Evolutionary conservation across 2,888 invertebrate species (phyloP).

Genomic region (Eupeodes luniger): DNA sequence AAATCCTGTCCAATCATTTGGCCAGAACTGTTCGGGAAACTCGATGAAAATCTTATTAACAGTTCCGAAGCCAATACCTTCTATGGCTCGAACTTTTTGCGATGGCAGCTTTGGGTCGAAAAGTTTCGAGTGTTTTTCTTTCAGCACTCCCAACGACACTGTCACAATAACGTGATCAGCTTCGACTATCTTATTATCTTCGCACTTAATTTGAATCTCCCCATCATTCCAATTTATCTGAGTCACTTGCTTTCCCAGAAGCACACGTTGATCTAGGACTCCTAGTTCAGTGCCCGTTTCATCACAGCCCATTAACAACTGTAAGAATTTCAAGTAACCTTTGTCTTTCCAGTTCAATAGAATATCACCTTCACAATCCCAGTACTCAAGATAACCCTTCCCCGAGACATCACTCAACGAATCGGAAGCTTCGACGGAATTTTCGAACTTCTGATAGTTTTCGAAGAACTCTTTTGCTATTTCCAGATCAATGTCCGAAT

Average conservation of each 20-base stretch:
- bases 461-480: constrained; percentile 86
- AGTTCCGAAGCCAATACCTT: constrained; percentile 86
- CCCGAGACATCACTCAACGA: constrained; percentile 89
- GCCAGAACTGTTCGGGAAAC: constrained; percentile 87
- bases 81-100: constrained; percentile 85
- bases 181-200: constrained; percentile 82
- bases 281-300: constrained; percentile 79
- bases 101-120: constrained; percentile 85
- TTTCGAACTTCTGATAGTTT: constrained; percentile 86
- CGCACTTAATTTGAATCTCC: constrained; percentile 80
- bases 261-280: constrained; percentile 81
- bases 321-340: constrained; percentile 89
- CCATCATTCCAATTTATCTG: constrained; percentile 81
- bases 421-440: constrained; percentile 87
- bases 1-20: constrained; percentile 85
- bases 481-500: constrained; percentile 83
- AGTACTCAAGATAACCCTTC: constrained; percentile 87
- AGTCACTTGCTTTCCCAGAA: constrained; percentile 79
- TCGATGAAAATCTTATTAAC: constrained; percentile 88
- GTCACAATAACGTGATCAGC: constrained; percentile 88
- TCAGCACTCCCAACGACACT: constrained; percentile 87
- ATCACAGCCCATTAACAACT: constrained; percentile 86
- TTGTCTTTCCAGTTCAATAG: constrained; percentile 90
- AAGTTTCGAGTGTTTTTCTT: constrained; percentile 82
- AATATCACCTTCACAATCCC: constrained; percentile 89